Base-by-base conservation (phyloP, 2,113 vertebrate genomes). In the Paracanthobrama guichenoti region DNA sequence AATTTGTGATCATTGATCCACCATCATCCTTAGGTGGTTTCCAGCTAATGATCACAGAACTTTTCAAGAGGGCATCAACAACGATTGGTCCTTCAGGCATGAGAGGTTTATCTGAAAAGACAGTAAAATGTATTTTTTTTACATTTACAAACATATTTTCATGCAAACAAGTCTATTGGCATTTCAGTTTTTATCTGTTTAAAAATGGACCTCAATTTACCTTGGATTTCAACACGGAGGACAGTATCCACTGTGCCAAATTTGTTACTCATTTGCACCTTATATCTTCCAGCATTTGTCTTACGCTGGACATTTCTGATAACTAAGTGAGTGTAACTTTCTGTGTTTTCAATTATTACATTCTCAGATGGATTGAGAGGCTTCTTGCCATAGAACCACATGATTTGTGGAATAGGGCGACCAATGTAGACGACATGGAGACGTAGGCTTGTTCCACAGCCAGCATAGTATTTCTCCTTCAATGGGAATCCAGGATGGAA, bases 341-440 rank as follows among this genome's bases (percentile, higher is more conserved):
- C 98, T 9, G 98, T 99, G 89, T 97, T 99, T 92, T 99, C 98
- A 92, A 99, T 97, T 20, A 96, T 94, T 79, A 97, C 89, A 0
- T 93, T 96, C 90, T 98, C 97, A 60, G 96, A 96, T 60, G 95
- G 79, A 88, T 97, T 97, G 82, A 99, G 88, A 84, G 95, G 97
- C 91, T 99, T 99, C 91, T 99, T 98, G 87, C 92, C 94, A 0
- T 96, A 94, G 95, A 98, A 99, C 98, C 98, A 99, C 93, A 97
- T 97, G 91, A 99, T 99, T 88, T 98, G 93, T 81, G 98, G 98
- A 83, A 99, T 95, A 78, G 98, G 98, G n/a, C 98, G 96, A 31
- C 98, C 98, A 78, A 99, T 98, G 82, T 99, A 99, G 69, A 97
- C 94, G 0, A 99, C 94, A 0, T 99, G 98, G 81, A 99, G 95